Evolutionary conservation across 2,888 invertebrate genomes (phyloP).

Genomic region (Heliconius aoede): DNA sequence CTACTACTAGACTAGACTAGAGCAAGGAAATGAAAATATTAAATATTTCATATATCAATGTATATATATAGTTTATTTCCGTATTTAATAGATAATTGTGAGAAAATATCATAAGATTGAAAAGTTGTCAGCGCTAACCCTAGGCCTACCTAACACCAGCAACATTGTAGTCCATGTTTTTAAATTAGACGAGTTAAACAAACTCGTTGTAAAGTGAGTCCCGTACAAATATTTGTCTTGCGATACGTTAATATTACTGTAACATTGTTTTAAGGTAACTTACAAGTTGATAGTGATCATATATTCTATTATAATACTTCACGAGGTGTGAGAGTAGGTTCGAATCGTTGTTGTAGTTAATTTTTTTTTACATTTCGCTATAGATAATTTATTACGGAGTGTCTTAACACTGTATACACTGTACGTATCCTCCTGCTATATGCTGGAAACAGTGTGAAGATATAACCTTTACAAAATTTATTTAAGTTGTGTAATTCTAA

Average conservation of each 20-base stretch:
- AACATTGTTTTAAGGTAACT: slow-evolving; percentile 52
- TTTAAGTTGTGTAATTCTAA: too few species aligned
- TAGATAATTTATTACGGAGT: neutral
- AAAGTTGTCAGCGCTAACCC: slow-evolving; percentile 37
- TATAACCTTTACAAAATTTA: too few species aligned
- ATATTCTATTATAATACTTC: too few species aligned
- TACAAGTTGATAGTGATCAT: slow-evolving; percentile 29
- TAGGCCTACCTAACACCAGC: slow-evolving; percentile 44
- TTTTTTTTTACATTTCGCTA: neutral
- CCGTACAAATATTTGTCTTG: slow-evolving; percentile 49
- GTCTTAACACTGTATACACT: neutral
- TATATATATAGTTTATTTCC: neutral
- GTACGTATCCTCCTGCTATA: too few species aligned
- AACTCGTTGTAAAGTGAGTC: slow-evolving; percentile 47
- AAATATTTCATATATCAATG: too few species aligned
- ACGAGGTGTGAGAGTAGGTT: too few species aligned
- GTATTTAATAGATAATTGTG: neutral
- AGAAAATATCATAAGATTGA: neutral
- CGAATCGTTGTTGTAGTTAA: neutral
- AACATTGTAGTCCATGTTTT: slow-evolving; percentile 53
- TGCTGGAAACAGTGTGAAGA: too few species aligned
- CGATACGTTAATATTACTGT: slow-evolving; percentile 48
- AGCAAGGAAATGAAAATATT: too few species aligned
- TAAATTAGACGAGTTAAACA: slow-evolving; percentile 54
- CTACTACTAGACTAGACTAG: too few species aligned